These are phyloP conservation scores for Osedax frankpressi DNA, from an alignment of 2,888 invertebrate species.

Conservation along the genomic window DNA sequence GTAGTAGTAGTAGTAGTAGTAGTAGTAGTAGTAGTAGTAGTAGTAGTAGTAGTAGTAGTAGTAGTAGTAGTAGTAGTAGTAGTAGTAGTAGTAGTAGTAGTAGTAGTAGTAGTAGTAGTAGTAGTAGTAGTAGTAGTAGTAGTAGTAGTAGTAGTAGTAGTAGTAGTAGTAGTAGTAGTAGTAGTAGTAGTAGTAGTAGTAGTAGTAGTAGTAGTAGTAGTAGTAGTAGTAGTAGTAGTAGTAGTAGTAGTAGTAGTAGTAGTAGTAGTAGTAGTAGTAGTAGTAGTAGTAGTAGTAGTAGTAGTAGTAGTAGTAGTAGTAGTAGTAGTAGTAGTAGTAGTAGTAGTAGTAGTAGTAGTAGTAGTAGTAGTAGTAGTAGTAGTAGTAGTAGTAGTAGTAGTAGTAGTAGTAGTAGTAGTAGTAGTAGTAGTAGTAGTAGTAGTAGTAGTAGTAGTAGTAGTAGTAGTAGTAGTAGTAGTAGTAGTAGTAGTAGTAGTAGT, in stretches of 20 bases:
- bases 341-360: not conserved
- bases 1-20: conserved; percentile 17
- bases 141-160: conserved; percentile 18
- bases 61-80: conserved; percentile 19
- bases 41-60: conserved; percentile 20
- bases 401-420: not conserved
- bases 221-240: not conserved
- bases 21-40: conserved; percentile 6
- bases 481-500: not conserved
- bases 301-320: not conserved
- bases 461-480: not conserved
- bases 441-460: not conserved
- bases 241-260: not conserved
- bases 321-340: not conserved
- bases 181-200: conserved; percentile 19
- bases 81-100: conserved; percentile 19
- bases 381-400: not conserved
- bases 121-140: conserved; percentile 20
- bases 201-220: conserved; percentile 22
- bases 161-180: conserved; percentile 20
- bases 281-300: not conserved
- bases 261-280: not conserved
- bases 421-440: not conserved
- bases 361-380: not conserved
- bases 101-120: conserved; percentile 20